Evolutionary conservation across 2,113 vertebrate genomes (phyloP).

Genomic region (Ceyx melanurus): DNA sequence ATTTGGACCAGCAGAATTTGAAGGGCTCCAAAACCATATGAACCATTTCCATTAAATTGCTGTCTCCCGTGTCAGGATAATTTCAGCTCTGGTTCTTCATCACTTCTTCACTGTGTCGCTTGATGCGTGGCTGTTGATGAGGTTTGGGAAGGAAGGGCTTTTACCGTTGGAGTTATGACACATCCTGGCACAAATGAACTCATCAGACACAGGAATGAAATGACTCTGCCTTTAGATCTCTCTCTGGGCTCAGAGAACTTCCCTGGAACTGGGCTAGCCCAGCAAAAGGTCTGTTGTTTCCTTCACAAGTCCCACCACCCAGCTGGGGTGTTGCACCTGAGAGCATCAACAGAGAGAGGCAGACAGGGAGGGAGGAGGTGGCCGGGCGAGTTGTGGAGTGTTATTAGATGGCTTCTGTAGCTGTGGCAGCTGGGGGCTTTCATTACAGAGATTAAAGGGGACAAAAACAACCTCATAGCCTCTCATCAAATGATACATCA

Average conservation of each 20-base stretch:
- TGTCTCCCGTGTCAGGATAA: background rate
- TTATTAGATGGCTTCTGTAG: background rate
- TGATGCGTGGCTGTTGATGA: background rate
- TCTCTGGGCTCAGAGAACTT: background rate
- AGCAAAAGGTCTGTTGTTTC: background rate
- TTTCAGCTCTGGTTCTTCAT: background rate
- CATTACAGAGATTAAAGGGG: background rate
- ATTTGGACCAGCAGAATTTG: background rate
- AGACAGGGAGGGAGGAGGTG: background rate
- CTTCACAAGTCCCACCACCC: conserved; percentile 1
- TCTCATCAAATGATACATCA: background rate
- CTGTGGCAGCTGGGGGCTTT: background rate
- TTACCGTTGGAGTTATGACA: background rate
- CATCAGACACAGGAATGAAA: background rate
- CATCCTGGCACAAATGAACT: background rate
- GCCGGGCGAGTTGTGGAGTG: background rate
- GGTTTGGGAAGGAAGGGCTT: background rate
- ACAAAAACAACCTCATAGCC: background rate
- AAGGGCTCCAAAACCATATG: background rate
- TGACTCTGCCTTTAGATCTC: background rate
- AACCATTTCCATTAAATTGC: background rate
- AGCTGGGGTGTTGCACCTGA: conserved; percentile 3
- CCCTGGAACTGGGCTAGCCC: background rate
- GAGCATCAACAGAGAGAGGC: background rate
- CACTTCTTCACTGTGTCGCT: accelerated